Percentiles rank a stretch among this genome's conserved stretches.
phyloP scores from a whole-genome alignment of 2,113 vertebrate genomes.

The Patagioenas fasciata region DNA sequence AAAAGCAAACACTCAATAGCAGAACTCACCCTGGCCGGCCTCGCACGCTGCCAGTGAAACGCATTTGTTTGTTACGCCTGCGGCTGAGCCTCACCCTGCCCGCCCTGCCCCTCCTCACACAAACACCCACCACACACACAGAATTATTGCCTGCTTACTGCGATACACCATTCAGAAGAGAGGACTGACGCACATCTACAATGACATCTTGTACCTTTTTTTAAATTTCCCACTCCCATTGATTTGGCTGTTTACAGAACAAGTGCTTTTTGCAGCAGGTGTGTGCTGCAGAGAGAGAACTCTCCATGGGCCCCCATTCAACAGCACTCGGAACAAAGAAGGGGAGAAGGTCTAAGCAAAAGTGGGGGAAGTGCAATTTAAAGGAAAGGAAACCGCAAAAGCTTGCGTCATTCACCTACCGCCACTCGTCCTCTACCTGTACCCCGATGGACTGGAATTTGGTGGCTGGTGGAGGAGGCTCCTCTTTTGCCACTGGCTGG shows the following conservation, averaged over 20 bases:
- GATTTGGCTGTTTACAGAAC: constrained; percentile 45
- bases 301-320: constrained; percentile 23
- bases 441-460: constrained; percentile 99
- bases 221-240: constrained; percentile 7
- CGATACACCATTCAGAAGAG: constrained; percentile 57
- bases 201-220: neutral
- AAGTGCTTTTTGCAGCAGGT: constrained; percentile 12
- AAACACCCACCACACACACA: constrained; percentile 67
- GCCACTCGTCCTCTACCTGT: constrained; percentile 99
- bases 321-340: neutral
- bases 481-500: constrained; percentile 93
- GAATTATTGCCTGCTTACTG: constrained; percentile 78
- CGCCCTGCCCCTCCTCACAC: constrained; percentile 20
- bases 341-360: neutral
- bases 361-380: neutral
- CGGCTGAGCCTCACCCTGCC: constrained; percentile 54
- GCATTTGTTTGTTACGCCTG: constrained; percentile 48
- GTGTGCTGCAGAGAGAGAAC: constrained; percentile 28
- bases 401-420: constrained; percentile 84
- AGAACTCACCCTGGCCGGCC: neutral
- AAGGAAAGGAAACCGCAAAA: constrained; percentile 43
- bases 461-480: constrained; percentile 89
- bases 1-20: neutral
- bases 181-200: constrained; percentile 28
- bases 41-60: neutral